These are phyloP conservation scores for Nothobranchius furzeri DNA, from an alignment of 2,113 vertebrate species.

Conservation along the genomic window DNA sequence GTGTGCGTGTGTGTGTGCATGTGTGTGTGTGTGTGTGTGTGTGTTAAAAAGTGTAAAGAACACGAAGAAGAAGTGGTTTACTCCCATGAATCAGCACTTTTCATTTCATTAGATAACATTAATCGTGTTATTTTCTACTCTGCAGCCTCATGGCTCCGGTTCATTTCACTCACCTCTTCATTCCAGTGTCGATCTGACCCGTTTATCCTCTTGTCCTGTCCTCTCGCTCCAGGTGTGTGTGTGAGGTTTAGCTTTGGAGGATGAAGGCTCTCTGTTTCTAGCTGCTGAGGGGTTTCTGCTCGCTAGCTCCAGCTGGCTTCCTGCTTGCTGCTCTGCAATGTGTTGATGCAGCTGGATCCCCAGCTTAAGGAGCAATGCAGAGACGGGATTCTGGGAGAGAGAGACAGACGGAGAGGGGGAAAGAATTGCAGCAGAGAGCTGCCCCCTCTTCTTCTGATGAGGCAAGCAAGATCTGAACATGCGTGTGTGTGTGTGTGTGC, in stretches of 20 bases:
- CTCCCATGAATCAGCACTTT: no score
- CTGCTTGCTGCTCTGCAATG: constrained; percentile 52
- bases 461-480: constrained; percentile 27
- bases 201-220: constrained; percentile 12
- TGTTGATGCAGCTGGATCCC: constrained; percentile 57
- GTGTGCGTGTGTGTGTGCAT: no score
- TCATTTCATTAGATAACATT: no score
- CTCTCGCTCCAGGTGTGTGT: background rate
- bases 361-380: constrained; percentile 17
- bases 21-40: no score
- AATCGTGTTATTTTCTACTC: no score
- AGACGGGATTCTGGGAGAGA: constrained; percentile 13
- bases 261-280: constrained; percentile 10
- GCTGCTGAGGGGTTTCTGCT: constrained; percentile 10
- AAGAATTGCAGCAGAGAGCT: constrained; percentile 68
- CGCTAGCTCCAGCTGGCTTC: background rate
- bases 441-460: constrained; percentile 68
- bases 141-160: background rate
- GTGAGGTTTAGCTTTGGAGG: no score
- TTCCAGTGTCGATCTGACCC: constrained; percentile 53
- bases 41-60: no score
- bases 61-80: no score
- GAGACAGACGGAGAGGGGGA: constrained; percentile 19
- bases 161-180: constrained; percentile 71
- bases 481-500: background rate